phyloP scores from a whole-genome alignment of 2,113 vertebrate genomes.

The Phaethon lepturus region DNA sequence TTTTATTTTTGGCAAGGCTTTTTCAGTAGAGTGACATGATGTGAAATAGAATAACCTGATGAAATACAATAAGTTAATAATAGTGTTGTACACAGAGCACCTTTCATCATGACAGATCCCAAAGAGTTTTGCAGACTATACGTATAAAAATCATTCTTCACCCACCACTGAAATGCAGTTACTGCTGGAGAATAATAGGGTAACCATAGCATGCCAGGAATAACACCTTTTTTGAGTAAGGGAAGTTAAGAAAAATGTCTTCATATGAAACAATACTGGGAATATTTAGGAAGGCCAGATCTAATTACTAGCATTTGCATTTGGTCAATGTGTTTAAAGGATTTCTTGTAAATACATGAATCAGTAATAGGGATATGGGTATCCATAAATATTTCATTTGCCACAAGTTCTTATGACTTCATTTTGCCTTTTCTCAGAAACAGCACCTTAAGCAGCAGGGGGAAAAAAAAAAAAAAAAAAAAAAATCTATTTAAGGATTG shows the following conservation, averaged over 20 bases:
- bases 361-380: neutral
- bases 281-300: neutral
- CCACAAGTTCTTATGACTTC: neutral
- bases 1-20: conserved; percentile 34
- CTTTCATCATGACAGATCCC: conserved; percentile 46
- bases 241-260: conserved; percentile 3
- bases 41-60: conserved; percentile 44
- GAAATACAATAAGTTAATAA: conserved; percentile 44
- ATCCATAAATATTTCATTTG: neutral
- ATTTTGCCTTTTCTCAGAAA: neutral
- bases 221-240: conserved; percentile 45
- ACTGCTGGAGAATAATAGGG: conserved; percentile 16
- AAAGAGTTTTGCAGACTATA: neutral
- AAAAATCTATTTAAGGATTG: neutral
- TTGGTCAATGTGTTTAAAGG: neutral
- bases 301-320: conserved; percentile 42
- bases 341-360: conserved; percentile 22
- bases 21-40: neutral
- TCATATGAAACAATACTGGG: conserved; percentile 46
- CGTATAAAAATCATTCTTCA: conserved; percentile 15
- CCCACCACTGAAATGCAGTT: conserved; percentile 9
- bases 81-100: conserved; percentile 17
- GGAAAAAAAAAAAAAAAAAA: neutral
- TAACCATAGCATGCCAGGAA: conserved; percentile 11
- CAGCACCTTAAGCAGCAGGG: neutral